These are phyloP conservation scores for Pachycephala philippinensis DNA, from an alignment of 2,113 vertebrate genomes.

Conservation along the genomic window DNA sequence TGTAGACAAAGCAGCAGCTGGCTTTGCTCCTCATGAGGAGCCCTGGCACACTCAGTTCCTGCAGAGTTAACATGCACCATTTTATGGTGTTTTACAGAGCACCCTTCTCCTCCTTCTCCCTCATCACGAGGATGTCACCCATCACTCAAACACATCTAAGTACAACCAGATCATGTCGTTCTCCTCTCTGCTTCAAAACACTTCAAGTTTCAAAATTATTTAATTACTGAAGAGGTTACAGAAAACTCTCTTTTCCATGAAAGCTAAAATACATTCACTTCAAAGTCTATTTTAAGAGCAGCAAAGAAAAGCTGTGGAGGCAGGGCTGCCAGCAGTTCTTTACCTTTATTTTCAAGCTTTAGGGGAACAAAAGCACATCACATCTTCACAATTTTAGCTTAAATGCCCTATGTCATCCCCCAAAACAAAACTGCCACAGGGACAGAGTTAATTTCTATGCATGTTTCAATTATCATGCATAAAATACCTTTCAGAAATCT, in stretches of 20 bases:
- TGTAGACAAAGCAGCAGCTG: slow-evolving; percentile 50
- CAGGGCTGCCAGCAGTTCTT: neutral
- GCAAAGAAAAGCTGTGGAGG: neutral
- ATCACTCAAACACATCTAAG: neutral
- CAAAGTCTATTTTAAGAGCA: neutral
- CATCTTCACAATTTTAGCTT: neutral
- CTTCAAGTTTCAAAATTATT: neutral
- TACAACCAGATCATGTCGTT: neutral
- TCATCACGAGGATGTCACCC: neutral
- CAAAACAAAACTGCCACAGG: neutral
- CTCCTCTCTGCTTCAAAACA: neutral
- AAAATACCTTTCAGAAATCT: neutral
- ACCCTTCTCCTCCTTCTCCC: neutral
- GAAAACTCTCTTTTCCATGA: neutral
- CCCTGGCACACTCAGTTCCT: neutral
- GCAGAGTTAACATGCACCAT: neutral
- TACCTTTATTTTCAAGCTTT: neutral
- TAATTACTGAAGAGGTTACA: neutral
- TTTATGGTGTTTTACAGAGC: neutral
- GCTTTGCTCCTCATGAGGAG: neutral
- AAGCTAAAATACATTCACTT: neutral
- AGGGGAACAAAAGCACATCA: neutral
- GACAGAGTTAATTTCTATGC: neutral
- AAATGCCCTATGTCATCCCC: neutral
- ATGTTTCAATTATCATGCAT: neutral